Evolutionary conservation across 2,888 invertebrate genomes (phyloP).

Genomic region (Empis stercorea): DNA sequence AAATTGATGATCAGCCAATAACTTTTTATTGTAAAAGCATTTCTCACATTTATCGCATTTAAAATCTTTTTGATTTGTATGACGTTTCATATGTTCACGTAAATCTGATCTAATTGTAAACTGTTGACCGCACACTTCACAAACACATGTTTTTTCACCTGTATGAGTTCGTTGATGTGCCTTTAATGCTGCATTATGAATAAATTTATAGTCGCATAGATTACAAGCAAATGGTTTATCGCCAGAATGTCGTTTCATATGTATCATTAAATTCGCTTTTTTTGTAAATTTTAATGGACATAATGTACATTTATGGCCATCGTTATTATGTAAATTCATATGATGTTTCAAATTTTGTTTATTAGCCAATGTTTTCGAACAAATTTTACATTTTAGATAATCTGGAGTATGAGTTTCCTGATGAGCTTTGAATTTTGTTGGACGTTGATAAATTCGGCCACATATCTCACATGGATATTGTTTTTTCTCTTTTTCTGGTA

Average conservation of each 20-base stretch:
- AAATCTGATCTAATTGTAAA: neutral
- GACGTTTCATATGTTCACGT: neutral
- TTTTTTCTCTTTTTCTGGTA: too few relatives aligned
- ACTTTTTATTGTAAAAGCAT: neutral
- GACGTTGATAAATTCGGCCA: neutral
- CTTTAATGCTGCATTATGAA: neutral
- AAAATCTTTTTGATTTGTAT: neutral
- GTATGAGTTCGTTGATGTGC: neutral
- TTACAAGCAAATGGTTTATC: neutral
- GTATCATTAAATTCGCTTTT: neutral
- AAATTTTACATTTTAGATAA: neutral
- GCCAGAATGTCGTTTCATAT: neutral
- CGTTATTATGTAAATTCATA: neutral
- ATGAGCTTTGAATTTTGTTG: neutral
- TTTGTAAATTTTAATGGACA: neutral
- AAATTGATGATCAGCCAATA: neutral
- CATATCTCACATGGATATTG: neutral
- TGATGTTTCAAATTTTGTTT: neutral
- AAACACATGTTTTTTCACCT: neutral
- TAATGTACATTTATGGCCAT: neutral
- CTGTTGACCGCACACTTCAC: neutral
- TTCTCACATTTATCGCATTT: neutral
- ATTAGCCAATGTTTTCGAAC: neutral
- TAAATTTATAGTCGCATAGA: neutral
- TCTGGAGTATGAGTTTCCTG: neutral